Conservation (phyloP, 37 sponge, comb jelly and placozoan genomes). For the Oopsacas minuta region DNA sequence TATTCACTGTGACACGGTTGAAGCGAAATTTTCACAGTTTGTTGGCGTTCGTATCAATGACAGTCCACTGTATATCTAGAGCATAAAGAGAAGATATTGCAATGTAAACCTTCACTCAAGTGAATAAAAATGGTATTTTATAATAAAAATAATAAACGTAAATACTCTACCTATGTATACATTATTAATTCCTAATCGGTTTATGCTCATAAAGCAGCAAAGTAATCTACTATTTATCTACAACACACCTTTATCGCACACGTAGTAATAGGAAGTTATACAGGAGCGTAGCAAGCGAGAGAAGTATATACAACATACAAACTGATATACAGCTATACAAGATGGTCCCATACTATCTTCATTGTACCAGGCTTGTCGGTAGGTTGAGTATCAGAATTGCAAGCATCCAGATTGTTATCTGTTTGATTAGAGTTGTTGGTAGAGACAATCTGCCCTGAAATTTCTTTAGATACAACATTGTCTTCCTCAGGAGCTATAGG, state of each 20-base stretch:
- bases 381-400: background rate
- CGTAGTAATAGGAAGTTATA: background rate
- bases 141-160: background rate
- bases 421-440: background rate
- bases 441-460: background rate
- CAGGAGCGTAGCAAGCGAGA: background rate
- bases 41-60: background rate
- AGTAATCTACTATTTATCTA: constrained; percentile 14
- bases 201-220: constrained; percentile 7
- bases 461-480: background rate
- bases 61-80: background rate
- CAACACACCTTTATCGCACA: background rate
- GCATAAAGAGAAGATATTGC: background rate
- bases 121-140: background rate
- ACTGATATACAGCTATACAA: background rate
- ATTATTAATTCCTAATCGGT: background rate
- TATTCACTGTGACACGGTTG: too few species aligned
- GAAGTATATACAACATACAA: background rate
- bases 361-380: background rate
- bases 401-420: background rate
- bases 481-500: background rate
- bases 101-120: background rate
- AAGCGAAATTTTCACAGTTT: background rate
- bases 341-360: background rate
- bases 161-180: background rate